Evolutionary conservation across 35 echinoderm and acorn worm genomes (phyloP), one percentile per base, ranked within the genome.

Genomic region (Hemicentrotus pulcherrimus): DNA sequence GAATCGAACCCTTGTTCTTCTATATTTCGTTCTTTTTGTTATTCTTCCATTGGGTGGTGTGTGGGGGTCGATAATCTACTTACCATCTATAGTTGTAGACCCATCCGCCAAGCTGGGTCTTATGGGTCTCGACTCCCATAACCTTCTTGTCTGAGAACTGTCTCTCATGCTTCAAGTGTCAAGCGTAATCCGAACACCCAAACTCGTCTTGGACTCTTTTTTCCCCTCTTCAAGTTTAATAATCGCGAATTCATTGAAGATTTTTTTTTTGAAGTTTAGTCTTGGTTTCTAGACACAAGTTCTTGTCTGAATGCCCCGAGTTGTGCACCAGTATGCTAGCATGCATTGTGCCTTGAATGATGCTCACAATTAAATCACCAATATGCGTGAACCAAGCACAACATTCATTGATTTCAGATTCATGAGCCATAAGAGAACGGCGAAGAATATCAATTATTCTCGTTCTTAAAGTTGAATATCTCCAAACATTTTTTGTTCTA

Each of bases 91-190:
- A 4, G 28, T 78, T 78, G 65, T 78, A 78, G 65, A 28, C 19
- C 22, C 2, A 78, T n/a, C 65, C 65, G 65, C 65, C 65, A 78
- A 22, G 19, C 65, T 28, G 65, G 24, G 65, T 28, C 65, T 78
- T 78, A 7, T 4, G 18, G 19, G 65, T 78, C 88, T 41, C 32
- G 88, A 16, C 24, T 8, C 45, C 14, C 33, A 2, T 90, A 47
- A 90, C 88, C 88, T 90, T 90, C 88, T 90, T 90, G 88, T 90
- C 88, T 90, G 88, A 13, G 32, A 32, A 9, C 33, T 90, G 88
- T 90, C 88, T 90, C 32, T 47, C 11, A 15, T 28, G 32, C 5
- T 90, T 18, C 30, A 46, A 31, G 91, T 93, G 91, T 93, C 91
- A 93, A 50, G 47, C 41, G 47, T n/a, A 93, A 93, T 55, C 22